Conservation (phyloP, 2,888 invertebrate genomes). For the Troides aeacus region DNA sequence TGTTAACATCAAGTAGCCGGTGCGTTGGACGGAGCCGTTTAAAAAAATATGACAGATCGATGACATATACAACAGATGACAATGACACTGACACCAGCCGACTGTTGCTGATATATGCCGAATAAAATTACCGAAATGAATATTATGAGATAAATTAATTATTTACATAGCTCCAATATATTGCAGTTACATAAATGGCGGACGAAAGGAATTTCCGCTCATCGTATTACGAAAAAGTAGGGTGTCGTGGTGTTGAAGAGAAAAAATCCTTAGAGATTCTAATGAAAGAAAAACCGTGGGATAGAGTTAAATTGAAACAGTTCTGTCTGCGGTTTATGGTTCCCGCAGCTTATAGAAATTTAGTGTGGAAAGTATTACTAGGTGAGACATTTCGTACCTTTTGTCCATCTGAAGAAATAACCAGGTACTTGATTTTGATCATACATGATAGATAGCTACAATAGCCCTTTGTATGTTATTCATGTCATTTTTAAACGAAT, state of each 20-base stretch:
- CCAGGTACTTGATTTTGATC: too few species aligned
- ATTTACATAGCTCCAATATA: neutral
- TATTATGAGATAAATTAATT: constrained; percentile 7
- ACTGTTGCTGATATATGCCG: neutral
- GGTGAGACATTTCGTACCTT: constrained; percentile 66
- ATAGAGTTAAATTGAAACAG: constrained; percentile 88
- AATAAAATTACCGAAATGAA: neutral
- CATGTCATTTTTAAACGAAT: too few species aligned
- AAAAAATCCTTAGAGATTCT: constrained; percentile 94
- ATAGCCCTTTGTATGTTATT: too few species aligned
- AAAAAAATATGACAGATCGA: too few species aligned
- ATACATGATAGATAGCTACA: too few species aligned
- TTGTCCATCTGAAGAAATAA: neutral
- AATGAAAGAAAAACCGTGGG: constrained; percentile 90
- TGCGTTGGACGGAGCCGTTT: too few species aligned
- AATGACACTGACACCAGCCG: too few species aligned
- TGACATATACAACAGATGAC: too few species aligned
- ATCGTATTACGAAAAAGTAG: constrained; percentile 92
- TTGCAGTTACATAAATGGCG: constrained; percentile 49
- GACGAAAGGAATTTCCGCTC: constrained; percentile 91
- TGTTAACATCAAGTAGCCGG: too few species aligned
- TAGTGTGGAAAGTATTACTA: constrained; percentile 92
- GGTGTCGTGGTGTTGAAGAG: constrained; percentile 93
- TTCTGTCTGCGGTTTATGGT: constrained; percentile 92
- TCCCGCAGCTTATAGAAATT: constrained; percentile 87